Evolutionary conservation across 1,140 invertebrate species (phyloP), one percentile per base, ranked within the genome.

Genomic region (Augochlora pura): DNA sequence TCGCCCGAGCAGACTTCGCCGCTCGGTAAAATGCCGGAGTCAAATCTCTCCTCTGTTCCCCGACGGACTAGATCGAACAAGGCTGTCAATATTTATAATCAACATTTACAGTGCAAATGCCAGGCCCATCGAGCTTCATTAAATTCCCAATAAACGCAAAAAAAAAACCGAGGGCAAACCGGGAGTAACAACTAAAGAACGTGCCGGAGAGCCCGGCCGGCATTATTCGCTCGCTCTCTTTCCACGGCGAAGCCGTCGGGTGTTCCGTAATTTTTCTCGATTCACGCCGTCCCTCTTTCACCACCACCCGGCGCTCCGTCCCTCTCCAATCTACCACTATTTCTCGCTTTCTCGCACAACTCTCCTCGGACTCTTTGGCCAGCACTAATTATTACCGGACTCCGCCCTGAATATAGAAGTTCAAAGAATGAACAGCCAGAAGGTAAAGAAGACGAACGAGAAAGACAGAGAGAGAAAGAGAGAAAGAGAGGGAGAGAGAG

Each of bases 331-430:
- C 21, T 32, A 32, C 32, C 25, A 2, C 1, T 9, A 7, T 27
- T 1, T 27, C 6, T n/a, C 16, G 0, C 38, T n/a, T 5, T 46
- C 18, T 57, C 25, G 9, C 62, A 32, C 23, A 77, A 77, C 14
- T 60, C 67, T 70, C 39, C 12, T 54, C 60, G 46, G 73, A 49
- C 46, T 32, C 49, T 81, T 54, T 66, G 42, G 23, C 16, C 27
- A 42, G 64, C 54, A 72, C 54, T 73, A 79, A 82, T 82, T 82
- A 81, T 72, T 72, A 54, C 66, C 64, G 66, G 59, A 76, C 54
- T 62, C 62, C 39, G 46, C 25, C 38, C n/a, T 75, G 42, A 68
- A 60, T 46, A 27, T 78, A 68, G 65, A 79, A 71, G 68, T 79
- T 76, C 78, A 67, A 79, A 70, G 59, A 23, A 42, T 9, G 9